Conservation (phyloP, 2,888 invertebrate species). For the Drosophila meridiana region DNA sequence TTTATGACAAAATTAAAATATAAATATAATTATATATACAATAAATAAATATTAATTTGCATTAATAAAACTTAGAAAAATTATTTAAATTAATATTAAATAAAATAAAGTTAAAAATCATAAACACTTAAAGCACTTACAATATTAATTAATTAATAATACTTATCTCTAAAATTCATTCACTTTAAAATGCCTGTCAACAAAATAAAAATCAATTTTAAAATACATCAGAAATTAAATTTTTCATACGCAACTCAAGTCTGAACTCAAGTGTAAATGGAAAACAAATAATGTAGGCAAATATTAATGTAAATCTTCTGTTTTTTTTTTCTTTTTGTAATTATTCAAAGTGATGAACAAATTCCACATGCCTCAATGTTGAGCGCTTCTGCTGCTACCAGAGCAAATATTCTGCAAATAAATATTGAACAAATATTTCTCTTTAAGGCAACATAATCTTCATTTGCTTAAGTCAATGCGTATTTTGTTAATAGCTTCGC, state of each 20-base stretch:
- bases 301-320: neutral
- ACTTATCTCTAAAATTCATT: neutral
- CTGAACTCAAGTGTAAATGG: slow-evolving; percentile 14
- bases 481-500: slow-evolving; percentile 7
- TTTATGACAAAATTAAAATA: no score
- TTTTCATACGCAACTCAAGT: neutral
- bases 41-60: neutral
- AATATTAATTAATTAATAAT: neutral
- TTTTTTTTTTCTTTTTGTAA: neutral
- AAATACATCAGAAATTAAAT: neutral
- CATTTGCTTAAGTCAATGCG: slow-evolving; percentile 3
- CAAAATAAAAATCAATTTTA: neutral
- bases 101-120: no score
- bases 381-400: neutral
- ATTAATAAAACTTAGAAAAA: neutral
- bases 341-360: slow-evolving; percentile 5
- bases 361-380: neutral
- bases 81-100: neutral
- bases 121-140: neutral
- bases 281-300: slow-evolving; percentile 10
- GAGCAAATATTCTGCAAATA: neutral
- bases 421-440: slow-evolving; percentile 5
- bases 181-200: neutral
- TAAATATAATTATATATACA: neutral
- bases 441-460: neutral